A percentile compares a stretch with the other conserved stretches of the same genome.
These are phyloP conservation scores for Agrochola lota DNA, from an alignment of 2,888 invertebrate genomes.

Conservation along the genomic window DNA sequence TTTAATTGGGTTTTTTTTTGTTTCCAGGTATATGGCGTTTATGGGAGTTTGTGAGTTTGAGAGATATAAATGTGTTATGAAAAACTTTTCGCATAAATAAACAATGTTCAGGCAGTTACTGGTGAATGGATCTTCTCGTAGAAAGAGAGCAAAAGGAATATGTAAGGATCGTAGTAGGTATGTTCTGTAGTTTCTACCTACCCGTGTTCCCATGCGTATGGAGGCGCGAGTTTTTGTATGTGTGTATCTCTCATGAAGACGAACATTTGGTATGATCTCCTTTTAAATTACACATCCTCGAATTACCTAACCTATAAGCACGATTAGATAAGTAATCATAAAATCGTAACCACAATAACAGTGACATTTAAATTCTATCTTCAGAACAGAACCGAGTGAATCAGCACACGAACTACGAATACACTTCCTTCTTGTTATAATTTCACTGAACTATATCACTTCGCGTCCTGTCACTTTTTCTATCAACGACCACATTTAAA, in stretches of 20 bases:
- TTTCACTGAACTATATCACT: constrained; percentile 38
- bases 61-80: constrained; percentile 3
- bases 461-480: constrained; percentile 60
- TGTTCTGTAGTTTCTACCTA: not conserved
- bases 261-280: not conserved
- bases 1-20: constrained; percentile 70
- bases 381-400: constrained; percentile 30
- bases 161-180: not conserved
- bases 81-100: not conserved
- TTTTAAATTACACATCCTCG: not conserved
- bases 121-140: not conserved
- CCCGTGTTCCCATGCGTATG: not conserved
- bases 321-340: not conserved
- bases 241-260: not conserved
- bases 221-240: not conserved
- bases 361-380: constrained; percentile 5
- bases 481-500: constrained; percentile 61
- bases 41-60: constrained; percentile 57
- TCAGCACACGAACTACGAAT: constrained; percentile 17
- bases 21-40: constrained; percentile 76
- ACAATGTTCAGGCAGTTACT: not conserved
- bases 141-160: not conserved
- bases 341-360: not conserved
- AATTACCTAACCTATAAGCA: not conserved
- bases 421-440: constrained; percentile 36